Evolutionary conservation across 1,140 invertebrate species (phyloP), one percentile per base, ranked within the genome.

Genomic region (Aphelinus atriplicis): DNA sequence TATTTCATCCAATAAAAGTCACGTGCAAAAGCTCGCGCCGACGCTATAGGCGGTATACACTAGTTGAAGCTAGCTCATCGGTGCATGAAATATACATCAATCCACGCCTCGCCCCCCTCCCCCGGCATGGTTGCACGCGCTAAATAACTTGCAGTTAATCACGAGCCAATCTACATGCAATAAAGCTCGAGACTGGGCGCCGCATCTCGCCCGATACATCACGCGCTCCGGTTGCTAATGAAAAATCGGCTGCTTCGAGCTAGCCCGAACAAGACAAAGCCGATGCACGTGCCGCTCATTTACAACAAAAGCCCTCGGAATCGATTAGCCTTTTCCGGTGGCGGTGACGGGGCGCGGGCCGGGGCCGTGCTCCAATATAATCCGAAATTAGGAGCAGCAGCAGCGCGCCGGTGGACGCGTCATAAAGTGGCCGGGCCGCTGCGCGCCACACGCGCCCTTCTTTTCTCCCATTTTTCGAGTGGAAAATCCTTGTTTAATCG

Each of bases 311-410:
- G 47, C 1, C 63, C 63, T 26, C n/a, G 3, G 7, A 53, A 51
- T 65, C 63, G 63, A 65, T 65, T 65, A 65, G 50, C 48, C 50
- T 65, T 65, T 65, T 51, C 63, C 63, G 26, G 26, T 26, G 26
- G 26, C 26, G 26, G 26, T 26, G 26, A 60, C 2, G 45, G 4
- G 4, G 42, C 26, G 58, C 26, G 26, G 26, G 26, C 26, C 26
- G 26, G 9, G 58, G n/a, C 2, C 26, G 26, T 0, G 26, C 26
- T 26, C 26, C 26, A 26, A 26, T 26, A 26, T 26, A 26, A 26
- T 26, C 26, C 58, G 42, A n/a, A 60, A 42, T 58, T 58, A 58
- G 42, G 58, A 60, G 5, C 26, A 60, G 5, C 26, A 60, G 58
- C 26, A 60, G n/a, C n/a, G n/a, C n/a, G n/a, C 45, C 58, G 58